Evolutionary conservation across 2,888 invertebrate genomes (phyloP), one percentile per base, ranked within the genome.

Genomic region (Harpalus rubripes): DNA sequence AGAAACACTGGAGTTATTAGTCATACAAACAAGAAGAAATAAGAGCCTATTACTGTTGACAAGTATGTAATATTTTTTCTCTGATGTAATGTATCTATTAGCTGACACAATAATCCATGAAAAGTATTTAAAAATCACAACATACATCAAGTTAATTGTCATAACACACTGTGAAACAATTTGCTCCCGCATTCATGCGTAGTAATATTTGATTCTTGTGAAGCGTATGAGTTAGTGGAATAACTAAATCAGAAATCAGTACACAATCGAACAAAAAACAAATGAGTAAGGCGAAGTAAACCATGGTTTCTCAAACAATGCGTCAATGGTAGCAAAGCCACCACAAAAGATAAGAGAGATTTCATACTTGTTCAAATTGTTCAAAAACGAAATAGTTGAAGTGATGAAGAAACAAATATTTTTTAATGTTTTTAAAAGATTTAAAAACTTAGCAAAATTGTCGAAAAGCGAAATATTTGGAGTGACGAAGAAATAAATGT

Each of bases 191-290:
- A 63, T 22, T 63, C 63, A 63, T 63, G 10, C 63, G 22, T 59
- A 16, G 16, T 59, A 59, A 59, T 26, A 26, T 18, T 68, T 68
- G 68, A 39, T 68, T 68, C 10, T 32, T 7, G n/a, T 26, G 26
- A 39, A 32, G 32, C 65, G 12, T 68, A 39, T 68, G 68, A 68
- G 68, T 68, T 68, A 68, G 68, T 68, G 32, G 68, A 68, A 68
- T 68, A 39, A 39, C 68, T 68, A 68, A 68, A 41, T 68, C 63
- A 39, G n/a, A 68, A 68, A 41, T 68, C 63, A 39, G n/a, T 68
- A 32, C 32, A 32, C 68, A 68, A 68, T 39, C 68, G 32, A 32
- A 32, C 68, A 39, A n/a, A 68, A 68, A 68, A 39, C 22, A 68
- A 26, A 12, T 10, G 68, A 6, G n/a, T 4, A 63, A 26, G 18